Evolutionary conservation across 35 echinoderm and acorn worm species (phyloP), one percentile per base, ranked within the genome.

Genomic region (Chiridota heheva): DNA sequence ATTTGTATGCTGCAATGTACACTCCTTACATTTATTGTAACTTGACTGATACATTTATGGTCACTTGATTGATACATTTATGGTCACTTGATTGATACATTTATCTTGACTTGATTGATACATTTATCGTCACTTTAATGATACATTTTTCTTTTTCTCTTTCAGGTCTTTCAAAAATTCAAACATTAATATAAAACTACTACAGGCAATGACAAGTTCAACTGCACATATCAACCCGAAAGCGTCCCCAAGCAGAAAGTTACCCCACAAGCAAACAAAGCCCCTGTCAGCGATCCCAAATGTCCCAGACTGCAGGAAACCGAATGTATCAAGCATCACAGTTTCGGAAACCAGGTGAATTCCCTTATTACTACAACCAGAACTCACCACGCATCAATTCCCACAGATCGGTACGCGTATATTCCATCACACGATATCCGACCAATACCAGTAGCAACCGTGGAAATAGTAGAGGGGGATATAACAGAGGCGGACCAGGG

Each of bases 251-350:
- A n/a, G n/a, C n/a, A n/a, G n/a, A n/a, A n/a, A n/a, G n/a, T n/a
- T n/a, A n/a, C n/a, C n/a, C n/a, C 72, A 44, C 72, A 15, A 8
- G 28, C 72, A 49, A 30, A 76, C 37, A n/a, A n/a, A 35, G 29
- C 58, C 36, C 55, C 55, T 25, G 22, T 42, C 55, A 59, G 1
- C 16, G 31, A 61, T 78, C 75, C 33, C n/a, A 56, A 62, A 78
- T 78, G 75, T 78, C 75, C 34, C 75, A 78, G 47, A 29, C 75
- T 39, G 33, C 75, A 30, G 75, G 75, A 58, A 58, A 58, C 30
- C 75, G 75, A 40, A 78, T 78, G 75, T 78, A 78, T 12, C 75
- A 78, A n/a, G 75, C 75, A 78, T 78, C 75, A 62, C 75, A 78
- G 47, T 78, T 78, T 62, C 75, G 75, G 58, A 49, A 58, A 29